These are phyloP conservation scores for Araneus ventricosus DNA, from an alignment of 1,140 invertebrate genomes.

Conservation along the genomic window DNA sequence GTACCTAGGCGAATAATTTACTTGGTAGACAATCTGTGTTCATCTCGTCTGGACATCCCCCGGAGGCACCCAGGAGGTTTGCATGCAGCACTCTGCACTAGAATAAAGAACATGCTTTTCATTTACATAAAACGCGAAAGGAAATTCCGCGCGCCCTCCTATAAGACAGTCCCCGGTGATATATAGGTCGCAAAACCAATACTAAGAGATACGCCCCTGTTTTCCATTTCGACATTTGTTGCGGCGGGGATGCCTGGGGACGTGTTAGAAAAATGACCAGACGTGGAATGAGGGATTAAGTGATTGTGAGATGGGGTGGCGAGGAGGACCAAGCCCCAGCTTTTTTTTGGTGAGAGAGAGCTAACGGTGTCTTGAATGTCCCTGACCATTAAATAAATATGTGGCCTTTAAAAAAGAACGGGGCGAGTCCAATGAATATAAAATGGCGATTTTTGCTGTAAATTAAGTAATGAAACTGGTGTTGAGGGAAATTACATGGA, in stretches of 20 bases:
- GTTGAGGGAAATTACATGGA: not conserved
- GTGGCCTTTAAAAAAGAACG: not conserved
- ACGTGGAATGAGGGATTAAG: not conserved
- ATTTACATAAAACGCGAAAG: slow-evolving; percentile 22
- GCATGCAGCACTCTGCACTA: not conserved
- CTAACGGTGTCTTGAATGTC: not conserved
- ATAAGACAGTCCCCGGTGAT: slow-evolving; percentile 24
- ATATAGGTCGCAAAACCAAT: slow-evolving; percentile 5
- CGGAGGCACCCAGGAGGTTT: not conserved
- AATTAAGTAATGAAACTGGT: not conserved
- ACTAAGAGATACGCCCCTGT: slow-evolving; percentile 19
- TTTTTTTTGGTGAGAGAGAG: not conserved
- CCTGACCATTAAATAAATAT: too few species aligned
- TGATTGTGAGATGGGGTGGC: not conserved
- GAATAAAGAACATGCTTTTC: not conserved
- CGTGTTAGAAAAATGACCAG: slow-evolving; percentile 23
- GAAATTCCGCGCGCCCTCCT: not conserved
- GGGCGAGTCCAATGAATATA: not conserved
- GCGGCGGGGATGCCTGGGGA: not conserved
- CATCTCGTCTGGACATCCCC: not conserved
- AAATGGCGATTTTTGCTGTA: not conserved
- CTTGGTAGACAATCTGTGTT: not conserved
- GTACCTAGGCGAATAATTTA: not conserved
- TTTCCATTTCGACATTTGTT: slow-evolving; percentile 20
- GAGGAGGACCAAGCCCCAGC: not conserved